A percentile compares a stretch with the other conserved stretches of the same genome.
These are phyloP conservation scores for Bacillus rossius DNA, from an alignment of 1,140 invertebrate genomes.

Conservation along the genomic window DNA sequence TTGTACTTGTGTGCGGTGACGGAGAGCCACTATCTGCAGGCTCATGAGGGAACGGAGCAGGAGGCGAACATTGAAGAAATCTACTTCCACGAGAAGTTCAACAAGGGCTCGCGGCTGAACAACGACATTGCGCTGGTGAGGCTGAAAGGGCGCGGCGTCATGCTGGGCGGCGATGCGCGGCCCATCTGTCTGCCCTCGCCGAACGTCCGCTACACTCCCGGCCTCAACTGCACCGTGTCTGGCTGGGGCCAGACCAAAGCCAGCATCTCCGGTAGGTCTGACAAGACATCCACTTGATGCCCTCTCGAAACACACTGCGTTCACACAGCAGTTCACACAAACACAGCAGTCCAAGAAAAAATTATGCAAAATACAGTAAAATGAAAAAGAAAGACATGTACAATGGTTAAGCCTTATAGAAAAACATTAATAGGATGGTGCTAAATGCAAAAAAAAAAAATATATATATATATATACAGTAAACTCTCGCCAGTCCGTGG, in stretches of 20 bases:
- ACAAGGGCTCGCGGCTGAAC: constrained; percentile 57
- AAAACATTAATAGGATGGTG: too few relatives aligned
- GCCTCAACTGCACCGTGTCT: constrained; percentile 67
- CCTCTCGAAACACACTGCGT: too few relatives aligned
- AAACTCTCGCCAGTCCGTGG: too few relatives aligned
- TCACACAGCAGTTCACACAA: too few relatives aligned
- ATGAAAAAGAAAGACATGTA: too few relatives aligned
- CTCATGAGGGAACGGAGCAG: constrained; percentile 56
- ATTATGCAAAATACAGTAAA: too few relatives aligned
- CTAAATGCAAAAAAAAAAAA: too few relatives aligned
- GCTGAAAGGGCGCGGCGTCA: constrained; percentile 56
- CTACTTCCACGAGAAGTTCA: constrained; percentile 59
- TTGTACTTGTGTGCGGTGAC: too few relatives aligned
- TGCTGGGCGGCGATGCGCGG: constrained; percentile 60
- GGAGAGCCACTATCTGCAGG: constrained; percentile 36
- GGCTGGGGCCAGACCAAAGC: constrained; percentile 68
- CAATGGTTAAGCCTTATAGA: too few relatives aligned
- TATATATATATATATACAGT: too few relatives aligned
- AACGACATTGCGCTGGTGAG: constrained; percentile 69
- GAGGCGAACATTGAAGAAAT: constrained; percentile 62
- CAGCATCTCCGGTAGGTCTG: constrained; percentile 49
- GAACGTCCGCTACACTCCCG: constrained; percentile 44
- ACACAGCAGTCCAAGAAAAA: too few relatives aligned
- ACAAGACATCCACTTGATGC: too few relatives aligned
- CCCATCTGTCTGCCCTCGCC: constrained; percentile 65